Conservation (phyloP, 2,797 vertebrate genomes). For the Ctenopoma multispine region DNA sequence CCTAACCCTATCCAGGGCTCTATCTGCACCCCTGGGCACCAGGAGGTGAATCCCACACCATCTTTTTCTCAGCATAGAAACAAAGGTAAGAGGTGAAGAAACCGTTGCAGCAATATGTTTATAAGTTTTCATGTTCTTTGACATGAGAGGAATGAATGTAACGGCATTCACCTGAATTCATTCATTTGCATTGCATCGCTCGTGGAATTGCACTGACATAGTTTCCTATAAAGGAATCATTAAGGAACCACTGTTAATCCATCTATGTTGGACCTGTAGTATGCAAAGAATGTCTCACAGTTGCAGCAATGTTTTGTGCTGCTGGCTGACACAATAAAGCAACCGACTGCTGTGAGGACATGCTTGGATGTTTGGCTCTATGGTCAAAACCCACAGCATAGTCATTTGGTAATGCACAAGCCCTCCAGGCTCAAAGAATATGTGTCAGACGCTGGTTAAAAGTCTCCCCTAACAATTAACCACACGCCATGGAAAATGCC, state of each 20-base stretch:
- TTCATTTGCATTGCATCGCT: constrained; percentile 25
- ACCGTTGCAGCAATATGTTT: constrained; percentile 59
- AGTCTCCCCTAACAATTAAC: constrained; percentile 82
- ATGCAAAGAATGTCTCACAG: constrained; percentile 59
- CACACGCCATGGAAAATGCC: constrained; percentile 80
- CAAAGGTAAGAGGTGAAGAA: constrained; percentile 52
- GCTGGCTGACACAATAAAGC: constrained; percentile 66
- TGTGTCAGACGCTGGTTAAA: constrained; percentile 81
- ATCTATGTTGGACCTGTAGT: constrained; percentile 48
- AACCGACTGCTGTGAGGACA: constrained; percentile 53
- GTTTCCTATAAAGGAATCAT: constrained; percentile 26
- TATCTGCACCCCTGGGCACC: constrained; percentile 82
- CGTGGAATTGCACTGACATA: constrained; percentile 23
- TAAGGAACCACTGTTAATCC: constrained; percentile 18
- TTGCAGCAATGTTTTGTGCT: constrained; percentile 42
- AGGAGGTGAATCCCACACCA: constrained; percentile 73
- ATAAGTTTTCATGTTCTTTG: constrained; percentile 46
- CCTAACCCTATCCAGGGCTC: constrained; percentile 79
- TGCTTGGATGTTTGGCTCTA: constrained; percentile 59
- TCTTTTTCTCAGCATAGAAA: constrained; percentile 74
- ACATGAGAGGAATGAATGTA: constrained; percentile 16
- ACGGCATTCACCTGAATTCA: constrained; percentile 18
- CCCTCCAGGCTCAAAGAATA: constrained; percentile 75
- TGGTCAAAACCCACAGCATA: constrained; percentile 59
- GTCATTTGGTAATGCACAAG: constrained; percentile 72